Conservation (phyloP, 2,113 vertebrate species). For the Microtus ochrogaster region DNA sequence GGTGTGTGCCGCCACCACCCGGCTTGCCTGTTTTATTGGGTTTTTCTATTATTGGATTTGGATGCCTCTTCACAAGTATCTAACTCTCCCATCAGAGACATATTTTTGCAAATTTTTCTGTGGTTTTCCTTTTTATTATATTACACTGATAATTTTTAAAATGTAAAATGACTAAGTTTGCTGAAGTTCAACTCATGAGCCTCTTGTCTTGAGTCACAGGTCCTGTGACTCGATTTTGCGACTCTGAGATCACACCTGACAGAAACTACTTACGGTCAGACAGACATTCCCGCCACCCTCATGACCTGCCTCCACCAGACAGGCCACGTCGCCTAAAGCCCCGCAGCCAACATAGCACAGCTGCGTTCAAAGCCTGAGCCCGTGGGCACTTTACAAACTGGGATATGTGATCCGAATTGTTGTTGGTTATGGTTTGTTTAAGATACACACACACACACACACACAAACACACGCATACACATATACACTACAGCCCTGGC, state of each 20-base stretch:
- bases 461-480: no score
- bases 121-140: background rate
- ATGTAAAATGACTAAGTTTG: no score
- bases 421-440: no score
- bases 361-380: background rate
- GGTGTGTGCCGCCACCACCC: no score
- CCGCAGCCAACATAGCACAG: background rate
- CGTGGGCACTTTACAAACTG: background rate
- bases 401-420: no score
- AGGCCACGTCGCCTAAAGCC: background rate
- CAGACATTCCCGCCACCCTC: no score
- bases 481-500: background rate
- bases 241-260: background rate
- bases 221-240: background rate
- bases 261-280: background rate
- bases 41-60: background rate
- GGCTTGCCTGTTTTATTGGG: no score
- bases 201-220: background rate
- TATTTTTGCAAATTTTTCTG: background rate
- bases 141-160: no score
- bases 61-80: background rate
- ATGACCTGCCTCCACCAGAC: no score
- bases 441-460: no score
- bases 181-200: background rate
- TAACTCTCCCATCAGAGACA: background rate